Evolutionary conservation across 1,140 invertebrate genomes (phyloP).

Genomic region (Physella acuta): DNA sequence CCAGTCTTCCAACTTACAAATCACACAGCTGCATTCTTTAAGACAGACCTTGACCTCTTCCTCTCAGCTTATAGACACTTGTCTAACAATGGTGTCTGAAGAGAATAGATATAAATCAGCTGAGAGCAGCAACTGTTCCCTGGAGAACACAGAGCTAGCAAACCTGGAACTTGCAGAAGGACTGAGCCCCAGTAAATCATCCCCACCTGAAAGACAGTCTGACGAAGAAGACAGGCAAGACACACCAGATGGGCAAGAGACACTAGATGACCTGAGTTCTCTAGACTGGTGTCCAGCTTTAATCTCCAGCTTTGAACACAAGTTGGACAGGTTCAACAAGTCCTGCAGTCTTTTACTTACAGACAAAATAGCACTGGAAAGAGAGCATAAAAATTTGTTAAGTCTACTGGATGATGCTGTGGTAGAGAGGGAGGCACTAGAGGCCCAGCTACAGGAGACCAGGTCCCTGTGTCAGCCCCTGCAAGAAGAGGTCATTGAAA

Average conservation of each 20-base stretch:
- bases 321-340: conserved; percentile 1
- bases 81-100: conserved; percentile 3
- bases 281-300: no score
- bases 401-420: conserved; percentile 28
- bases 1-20: neutral
- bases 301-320: conserved; percentile 4
- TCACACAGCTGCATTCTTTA: neutral
- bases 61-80: conserved; percentile 2
- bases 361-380: conserved; percentile 35
- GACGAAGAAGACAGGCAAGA: no score
- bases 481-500: conserved; percentile 35
- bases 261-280: no score
- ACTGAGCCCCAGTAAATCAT: no score
- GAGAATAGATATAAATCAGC: neutral
- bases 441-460: conserved; percentile 24
- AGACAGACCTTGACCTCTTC: neutral
- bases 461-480: conserved; percentile 23
- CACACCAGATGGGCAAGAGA: no score
- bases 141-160: no score
- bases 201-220: no score
- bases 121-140: no score
- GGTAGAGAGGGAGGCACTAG: conserved; percentile 25
- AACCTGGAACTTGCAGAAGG: no score
- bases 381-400: conserved; percentile 35
- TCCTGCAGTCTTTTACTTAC: neutral